These are phyloP conservation scores for Eubasilissa regina DNA, from an alignment of 1,140 invertebrate species.

Conservation along the genomic window DNA sequence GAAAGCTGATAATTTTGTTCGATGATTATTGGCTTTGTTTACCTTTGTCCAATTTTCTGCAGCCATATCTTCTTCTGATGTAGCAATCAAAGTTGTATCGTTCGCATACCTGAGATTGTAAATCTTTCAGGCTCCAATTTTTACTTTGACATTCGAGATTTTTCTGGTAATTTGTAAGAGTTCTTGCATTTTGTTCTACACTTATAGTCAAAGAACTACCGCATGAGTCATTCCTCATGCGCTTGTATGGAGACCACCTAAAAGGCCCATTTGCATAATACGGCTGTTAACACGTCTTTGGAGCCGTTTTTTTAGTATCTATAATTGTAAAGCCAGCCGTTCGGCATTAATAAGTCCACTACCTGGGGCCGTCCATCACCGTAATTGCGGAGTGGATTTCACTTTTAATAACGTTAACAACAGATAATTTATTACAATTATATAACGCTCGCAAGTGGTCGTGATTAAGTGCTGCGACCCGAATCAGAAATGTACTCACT, in stretches of 20 bases:
- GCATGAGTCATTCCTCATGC: not conserved
- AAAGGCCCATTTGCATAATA: constrained; percentile 30
- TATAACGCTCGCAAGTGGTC: constrained; percentile 44
- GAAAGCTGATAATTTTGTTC: too few species aligned
- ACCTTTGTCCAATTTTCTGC: too few species aligned
- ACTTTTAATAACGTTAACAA: constrained; percentile 54
- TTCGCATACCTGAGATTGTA: too few species aligned
- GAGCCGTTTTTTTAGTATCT: constrained; percentile 1
- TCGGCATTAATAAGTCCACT: constrained; percentile 15
- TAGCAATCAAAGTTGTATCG: too few species aligned
- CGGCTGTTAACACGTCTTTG: constrained; percentile 22
- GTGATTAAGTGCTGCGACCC: constrained; percentile 43
- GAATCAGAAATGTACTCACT: constrained; percentile 7
- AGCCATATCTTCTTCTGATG: too few species aligned
- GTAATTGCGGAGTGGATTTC: constrained; percentile 55
- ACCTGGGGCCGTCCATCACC: constrained; percentile 48
- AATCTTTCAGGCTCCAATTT: too few species aligned
- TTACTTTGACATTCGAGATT: too few species aligned
- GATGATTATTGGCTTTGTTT: too few species aligned
- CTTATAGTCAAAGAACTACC: not conserved
- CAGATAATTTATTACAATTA: constrained; percentile 55
- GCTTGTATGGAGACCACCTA: constrained; percentile 16
- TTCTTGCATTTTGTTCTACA: too few species aligned
- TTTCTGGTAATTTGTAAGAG: too few species aligned
- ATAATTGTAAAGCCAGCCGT: constrained; percentile 18